Conservation (phyloP, 2,113 vertebrate species). For the Paedocypris sp. region DNA sequence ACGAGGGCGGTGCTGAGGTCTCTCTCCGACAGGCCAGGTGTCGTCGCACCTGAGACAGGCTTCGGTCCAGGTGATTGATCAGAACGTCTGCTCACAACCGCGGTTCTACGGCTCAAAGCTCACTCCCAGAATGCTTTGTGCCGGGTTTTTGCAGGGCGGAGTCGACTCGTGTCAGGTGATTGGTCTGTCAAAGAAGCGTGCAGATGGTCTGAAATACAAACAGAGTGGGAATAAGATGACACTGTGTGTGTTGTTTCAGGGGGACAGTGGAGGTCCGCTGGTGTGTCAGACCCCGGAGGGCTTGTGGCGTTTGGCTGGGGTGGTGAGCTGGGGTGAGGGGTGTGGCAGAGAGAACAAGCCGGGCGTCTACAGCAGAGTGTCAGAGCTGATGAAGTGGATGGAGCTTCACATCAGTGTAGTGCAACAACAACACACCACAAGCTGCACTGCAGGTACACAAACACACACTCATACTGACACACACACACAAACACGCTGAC, state of each 20-base stretch:
- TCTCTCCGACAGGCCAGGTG: slow-evolving; percentile 40
- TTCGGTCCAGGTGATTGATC: slow-evolving; percentile 53
- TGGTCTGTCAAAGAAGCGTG: no score
- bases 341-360: slow-evolving; percentile 70
- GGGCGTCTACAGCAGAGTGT: slow-evolving; percentile 71
- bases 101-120: slow-evolving; percentile 46
- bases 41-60: slow-evolving; percentile 53
- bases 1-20: neutral
- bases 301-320: slow-evolving; percentile 67
- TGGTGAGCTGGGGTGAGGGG: slow-evolving; percentile 81
- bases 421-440: neutral
- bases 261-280: slow-evolving; percentile 76
- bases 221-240: neutral
- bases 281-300: slow-evolving; percentile 57
- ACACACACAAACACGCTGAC: no score
- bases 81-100: slow-evolving; percentile 43
- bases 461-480: neutral
- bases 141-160: slow-evolving; percentile 55
- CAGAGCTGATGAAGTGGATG: slow-evolving; percentile 64
- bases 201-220: neutral
- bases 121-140: slow-evolving; percentile 66
- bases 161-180: slow-evolving; percentile 74
- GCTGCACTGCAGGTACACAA: no score
- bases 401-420: slow-evolving; percentile 31
- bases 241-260: slow-evolving; percentile 53